Base-by-base conservation (phyloP, 2,888 invertebrate genomes). In the Noctuana brunneofusca region DNA sequence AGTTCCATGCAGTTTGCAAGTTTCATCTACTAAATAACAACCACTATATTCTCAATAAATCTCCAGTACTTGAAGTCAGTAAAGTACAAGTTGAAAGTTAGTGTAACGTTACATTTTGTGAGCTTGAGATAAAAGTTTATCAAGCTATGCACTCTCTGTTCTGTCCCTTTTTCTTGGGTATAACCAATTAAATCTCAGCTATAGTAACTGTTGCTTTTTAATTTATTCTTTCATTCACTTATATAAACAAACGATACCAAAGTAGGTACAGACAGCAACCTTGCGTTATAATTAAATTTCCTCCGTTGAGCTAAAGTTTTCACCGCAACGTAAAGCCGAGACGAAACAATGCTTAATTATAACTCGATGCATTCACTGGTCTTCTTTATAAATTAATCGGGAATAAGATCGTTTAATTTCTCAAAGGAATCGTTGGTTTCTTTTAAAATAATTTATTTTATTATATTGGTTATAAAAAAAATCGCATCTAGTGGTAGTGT, bases 281-380 rank as follows among this genome's bases (percentile, higher is more conserved):
- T 24, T 27, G 14, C n/a, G 20, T 46, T 60, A 46, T 53, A 48
- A 60, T 53, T 53, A 60, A 60, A 60, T 54, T 60, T 53, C 50
- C 58, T 50, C 16, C 50, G 41, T 18, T 9, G 41, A 59, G 53
- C 53, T 58, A 20, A 59, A 59, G 52, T 60, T 60, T 46, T 11
- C 20, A 60, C 43, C 52, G 43, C 52, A 59, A 3, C 30, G 16
- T 35, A 53, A 32, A 46, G 32, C 12, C 52, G 30, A 59, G 32
- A 53, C 32, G 35, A 60, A 54, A 60, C 59, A 53, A 53, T 27
- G 41, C 59, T 59, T 32, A 59, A 59, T 59, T 53, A 59, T 53
- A 53, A 59, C 43, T 59, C 30, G 43, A 59, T 59, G 59, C 59
- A 59, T 46, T 43, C 53, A 30, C 32, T 59, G 20, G 59, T 53